Base-by-base conservation (phyloP, 2,888 invertebrate genomes). In the Erebia ligea region DNA sequence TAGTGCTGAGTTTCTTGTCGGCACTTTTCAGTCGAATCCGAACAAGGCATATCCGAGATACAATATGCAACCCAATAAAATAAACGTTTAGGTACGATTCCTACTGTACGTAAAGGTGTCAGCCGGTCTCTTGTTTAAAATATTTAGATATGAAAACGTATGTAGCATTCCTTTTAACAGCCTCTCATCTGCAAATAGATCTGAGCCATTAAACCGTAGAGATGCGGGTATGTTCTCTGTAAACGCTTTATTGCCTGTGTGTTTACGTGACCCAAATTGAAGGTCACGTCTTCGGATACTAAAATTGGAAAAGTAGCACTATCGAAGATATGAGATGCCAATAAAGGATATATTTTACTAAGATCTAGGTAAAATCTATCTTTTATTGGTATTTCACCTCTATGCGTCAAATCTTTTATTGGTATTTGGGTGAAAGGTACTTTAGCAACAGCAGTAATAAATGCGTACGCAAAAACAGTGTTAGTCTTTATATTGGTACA, bases 181-280 rank as follows among this genome's bases (percentile, higher is more conserved):
- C 83, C 80, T 59, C 67, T 58, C 57, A 81, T 86, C 84, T 87
- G 81, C 80, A 84, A 86, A 89, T 86, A 87, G 82, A 82, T 78
- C 80, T 76, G 79, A 79, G 79, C 80, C 69, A 78, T 79, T 78
- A 58, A 80, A 79, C 76, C 72, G 79, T 79, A 67, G 73, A 70
- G 79, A 75, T 52, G 21, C 48, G 45, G 48, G 48, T 61, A 19
- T 84, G 83, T 87, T 85, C 86, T 85, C 79, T 77, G 77, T 79
- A 80, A 78, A 69, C 74, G 80, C 83, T 83, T 83, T 76, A 79
- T 81, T 81, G 78, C 81, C 74, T 73, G 68, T 70, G 66, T 84
- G 82, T 84, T 83, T 83, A 82, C 78, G 73, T 76, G 78, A 83
- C 79, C 82, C 77, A 75, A 73, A 77, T 54, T 77, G 82, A 86